These are phyloP conservation scores for Tragulus kanchil DNA, from an alignment of 2,113 vertebrate genomes.

Conservation along the genomic window DNA sequence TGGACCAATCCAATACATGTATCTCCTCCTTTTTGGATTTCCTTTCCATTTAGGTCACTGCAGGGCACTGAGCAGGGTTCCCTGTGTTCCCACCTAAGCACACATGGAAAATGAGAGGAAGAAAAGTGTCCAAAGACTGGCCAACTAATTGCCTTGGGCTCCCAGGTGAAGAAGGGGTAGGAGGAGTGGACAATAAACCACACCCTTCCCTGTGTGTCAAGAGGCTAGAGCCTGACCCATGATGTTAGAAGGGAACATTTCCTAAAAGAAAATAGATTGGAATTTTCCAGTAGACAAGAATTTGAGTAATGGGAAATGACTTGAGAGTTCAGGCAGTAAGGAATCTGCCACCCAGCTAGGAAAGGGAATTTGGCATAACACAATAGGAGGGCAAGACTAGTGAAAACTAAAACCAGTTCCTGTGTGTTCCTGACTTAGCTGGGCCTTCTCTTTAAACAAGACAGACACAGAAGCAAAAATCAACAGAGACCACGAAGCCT, in stretches of 20 bases:
- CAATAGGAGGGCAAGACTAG: conserved; percentile 2
- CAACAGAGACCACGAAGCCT: background rate
- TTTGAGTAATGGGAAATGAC: conserved; percentile 52
- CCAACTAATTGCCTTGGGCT: background rate
- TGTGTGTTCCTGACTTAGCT: conserved; percentile 35
- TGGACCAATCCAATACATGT: background rate
- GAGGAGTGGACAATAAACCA: background rate
- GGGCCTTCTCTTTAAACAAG: conserved; percentile 32
- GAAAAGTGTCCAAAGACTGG: background rate
- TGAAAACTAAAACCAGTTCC: conserved; percentile 53
- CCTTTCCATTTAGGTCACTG: background rate
- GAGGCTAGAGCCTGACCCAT: background rate
- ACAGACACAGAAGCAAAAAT: conserved; percentile 40
- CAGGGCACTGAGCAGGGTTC: background rate
- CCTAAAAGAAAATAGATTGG: background rate
- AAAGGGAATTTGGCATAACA: conserved; percentile 48
- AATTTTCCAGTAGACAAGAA: conserved; percentile 46
- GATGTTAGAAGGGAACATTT: background rate
- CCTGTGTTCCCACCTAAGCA: background rate
- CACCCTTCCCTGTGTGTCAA: background rate
- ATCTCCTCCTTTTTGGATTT: background rate
- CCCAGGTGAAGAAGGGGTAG: background rate
- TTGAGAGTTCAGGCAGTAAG: background rate
- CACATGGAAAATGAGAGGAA: background rate
- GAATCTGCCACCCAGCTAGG: conserved; percentile 38